phyloP scores from a whole-genome alignment of 1,140 invertebrate species.

The Heliconius himera region DNA sequence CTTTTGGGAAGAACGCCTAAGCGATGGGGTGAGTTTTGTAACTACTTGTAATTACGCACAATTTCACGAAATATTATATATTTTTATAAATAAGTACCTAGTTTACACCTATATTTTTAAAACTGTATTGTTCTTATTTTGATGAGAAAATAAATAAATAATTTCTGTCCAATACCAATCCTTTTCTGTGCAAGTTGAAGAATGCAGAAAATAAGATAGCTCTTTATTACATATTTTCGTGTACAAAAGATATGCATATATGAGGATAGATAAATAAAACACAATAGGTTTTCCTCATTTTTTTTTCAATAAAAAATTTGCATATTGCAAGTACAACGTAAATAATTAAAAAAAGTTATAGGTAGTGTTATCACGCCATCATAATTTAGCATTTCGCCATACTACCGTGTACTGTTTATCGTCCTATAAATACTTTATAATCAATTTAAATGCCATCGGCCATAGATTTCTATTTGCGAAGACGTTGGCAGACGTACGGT shows the following conservation, averaged over 20 bases:
- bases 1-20: slow-evolving; percentile 87
- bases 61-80: no score
- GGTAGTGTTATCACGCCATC: neutral
- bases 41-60: neutral
- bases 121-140: no score
- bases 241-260: no score
- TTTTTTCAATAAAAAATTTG: neutral
- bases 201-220: no score
- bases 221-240: no score
- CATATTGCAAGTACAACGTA: neutral
- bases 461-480: slow-evolving; percentile 13
- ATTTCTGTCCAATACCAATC: no score
- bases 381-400: neutral
- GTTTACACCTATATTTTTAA: no score
- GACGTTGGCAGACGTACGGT: neutral
- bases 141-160: no score
- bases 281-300: neutral
- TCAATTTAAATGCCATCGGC: slow-evolving; percentile 14
- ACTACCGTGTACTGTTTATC: slow-evolving; percentile 6
- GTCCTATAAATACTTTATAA: slow-evolving; percentile 7
- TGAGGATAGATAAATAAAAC: neutral
- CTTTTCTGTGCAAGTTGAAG: no score
- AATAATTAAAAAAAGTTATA: neutral
- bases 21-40: slow-evolving; percentile 88
- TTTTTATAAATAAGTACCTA: no score